Base-by-base conservation (phyloP, 2,888 invertebrate genomes). In the Eledone cirrhosa region DNA sequence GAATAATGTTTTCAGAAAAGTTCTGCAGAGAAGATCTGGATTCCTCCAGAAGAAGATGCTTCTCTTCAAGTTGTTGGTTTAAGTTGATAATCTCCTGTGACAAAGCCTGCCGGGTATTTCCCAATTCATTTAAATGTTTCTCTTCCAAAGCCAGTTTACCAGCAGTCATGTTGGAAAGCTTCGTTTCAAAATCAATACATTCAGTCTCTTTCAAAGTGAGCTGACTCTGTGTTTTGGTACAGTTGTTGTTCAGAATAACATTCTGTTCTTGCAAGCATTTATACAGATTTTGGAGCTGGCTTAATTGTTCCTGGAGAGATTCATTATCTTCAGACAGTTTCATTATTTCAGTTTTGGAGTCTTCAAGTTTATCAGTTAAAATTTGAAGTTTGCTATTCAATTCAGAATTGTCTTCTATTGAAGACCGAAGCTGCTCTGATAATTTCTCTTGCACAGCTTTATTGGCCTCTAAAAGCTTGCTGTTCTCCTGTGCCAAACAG, bases 51-150 rank as follows among this genome's bases (percentile, higher is more conserved):
- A 41, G 41, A 1, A 41, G 3, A 11, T 41, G 41, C 11, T 41
- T 41, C 41, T 27, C 19, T 72, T 72, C 72, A 33, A 72, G 29
- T 24, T 72, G 72, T 41, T 72, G 27, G 7, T 72, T 72, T 22
- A 72, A 19, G 13, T 72, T 72, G 13, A 72, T 41, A 41, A 72
- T 72, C 72, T 72, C 72, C 31, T 72, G 72, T 19, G 72, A 72
- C 33, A 72, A 22, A 13, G 72, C 72, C 31, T 72, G 72, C 72
- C 72, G 31, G 5, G 72, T 72, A 41, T 11, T 41, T n/a, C 72
- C 72, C 33, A 72, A n/a, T n/a, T 72, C 72, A 13, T 41, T 72
- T n/a, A n/a, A 31, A 31, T 72, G 72, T 13, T 31, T n/a, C 7
- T 72, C 72, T 8, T 41, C 72, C 22, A 72, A n/a, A n/a, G 14